A percentile compares a stretch with the other conserved stretches of the same genome.
Evolutionary conservation across 1,140 invertebrate species (phyloP).

Genomic region (Amphibalanus amphitrite): DNA sequence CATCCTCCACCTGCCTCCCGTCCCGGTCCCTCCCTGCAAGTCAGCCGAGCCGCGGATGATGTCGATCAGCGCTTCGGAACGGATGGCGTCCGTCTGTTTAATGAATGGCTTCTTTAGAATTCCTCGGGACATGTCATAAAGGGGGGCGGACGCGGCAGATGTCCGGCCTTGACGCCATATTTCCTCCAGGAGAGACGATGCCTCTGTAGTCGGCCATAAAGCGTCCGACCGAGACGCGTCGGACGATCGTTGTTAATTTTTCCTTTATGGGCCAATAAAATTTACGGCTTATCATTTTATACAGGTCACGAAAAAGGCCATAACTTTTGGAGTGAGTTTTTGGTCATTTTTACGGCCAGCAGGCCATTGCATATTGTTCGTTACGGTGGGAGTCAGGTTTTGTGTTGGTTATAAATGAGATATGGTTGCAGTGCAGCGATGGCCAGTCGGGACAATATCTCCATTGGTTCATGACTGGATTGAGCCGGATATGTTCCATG

Average conservation of each 20-base stretch:
- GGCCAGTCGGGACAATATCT: no score
- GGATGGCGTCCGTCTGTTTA: background rate
- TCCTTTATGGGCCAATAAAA: background rate
- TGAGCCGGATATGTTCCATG: no score
- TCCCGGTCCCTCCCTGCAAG: no score
- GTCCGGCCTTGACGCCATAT: background rate
- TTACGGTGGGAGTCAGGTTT: background rate
- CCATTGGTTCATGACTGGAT: no score
- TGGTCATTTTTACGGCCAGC: background rate
- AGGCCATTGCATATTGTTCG: background rate
- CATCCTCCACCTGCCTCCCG: no score
- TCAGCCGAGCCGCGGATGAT: background rate
- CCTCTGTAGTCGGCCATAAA: background rate
- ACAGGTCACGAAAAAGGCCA: background rate
- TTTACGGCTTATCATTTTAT: conserved; percentile 1
- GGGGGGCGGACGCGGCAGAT: background rate
- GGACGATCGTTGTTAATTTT: background rate
- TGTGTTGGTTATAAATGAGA: no score
- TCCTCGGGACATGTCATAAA: background rate
- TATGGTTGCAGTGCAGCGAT: no score
- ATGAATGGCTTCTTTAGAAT: conserved; percentile 1
- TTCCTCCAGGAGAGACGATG: no score
- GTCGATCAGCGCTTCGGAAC: background rate
- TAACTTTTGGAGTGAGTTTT: background rate
- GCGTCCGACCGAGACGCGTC: background rate